Evolutionary conservation across 2,888 invertebrate genomes (phyloP).

Genomic region (Sphaerophoria taeniata): DNA sequence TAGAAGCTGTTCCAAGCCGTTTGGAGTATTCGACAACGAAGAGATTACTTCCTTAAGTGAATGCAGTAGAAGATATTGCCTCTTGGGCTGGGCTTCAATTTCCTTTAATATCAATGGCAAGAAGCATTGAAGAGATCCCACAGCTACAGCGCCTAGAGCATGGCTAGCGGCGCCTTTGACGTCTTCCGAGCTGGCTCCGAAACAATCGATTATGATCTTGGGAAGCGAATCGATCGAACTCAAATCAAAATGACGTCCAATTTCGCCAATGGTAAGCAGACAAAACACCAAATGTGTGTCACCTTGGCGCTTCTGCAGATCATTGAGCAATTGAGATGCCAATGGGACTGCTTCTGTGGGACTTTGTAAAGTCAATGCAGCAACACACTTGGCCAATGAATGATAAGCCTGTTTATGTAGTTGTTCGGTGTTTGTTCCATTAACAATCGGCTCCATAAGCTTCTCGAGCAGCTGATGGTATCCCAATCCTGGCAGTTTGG

Average conservation of each 20-base stretch:
- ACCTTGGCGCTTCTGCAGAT: constrained; percentile 86
- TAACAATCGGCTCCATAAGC: constrained; percentile 88
- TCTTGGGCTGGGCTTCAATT: constrained; percentile 96
- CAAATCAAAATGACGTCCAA: constrained; percentile 95
- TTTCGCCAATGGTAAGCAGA: constrained; percentile 97
- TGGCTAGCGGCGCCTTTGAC: constrained; percentile 99
- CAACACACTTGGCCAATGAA: constrained; percentile 98
- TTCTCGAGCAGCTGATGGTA: constrained; percentile 92
- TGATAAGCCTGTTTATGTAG: constrained; percentile 93
- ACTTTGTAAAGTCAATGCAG: constrained; percentile 94
- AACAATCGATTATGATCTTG: constrained; percentile 92
- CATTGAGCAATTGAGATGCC: constrained; percentile 87
- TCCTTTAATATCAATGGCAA: constrained; percentile 97
- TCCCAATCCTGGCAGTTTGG: constrained; percentile 90
- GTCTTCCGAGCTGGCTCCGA: constrained; percentile 96
- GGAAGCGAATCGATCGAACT: constrained; percentile 90
- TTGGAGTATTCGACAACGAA: constrained; percentile 89
- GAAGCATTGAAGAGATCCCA: constrained; percentile 96
- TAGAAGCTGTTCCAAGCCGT: constrained; percentile 89
- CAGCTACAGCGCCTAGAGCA: constrained; percentile 97
- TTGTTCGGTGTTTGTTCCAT: constrained; percentile 83
- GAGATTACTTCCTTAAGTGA: constrained; percentile 98
- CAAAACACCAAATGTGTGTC: constrained; percentile 96
- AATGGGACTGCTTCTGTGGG: constrained; percentile 87
- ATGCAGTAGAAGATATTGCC: constrained; percentile 97